Evolutionary conservation across 2,113 vertebrate species (phyloP).

Genomic region (Eurypyga helias): DNA sequence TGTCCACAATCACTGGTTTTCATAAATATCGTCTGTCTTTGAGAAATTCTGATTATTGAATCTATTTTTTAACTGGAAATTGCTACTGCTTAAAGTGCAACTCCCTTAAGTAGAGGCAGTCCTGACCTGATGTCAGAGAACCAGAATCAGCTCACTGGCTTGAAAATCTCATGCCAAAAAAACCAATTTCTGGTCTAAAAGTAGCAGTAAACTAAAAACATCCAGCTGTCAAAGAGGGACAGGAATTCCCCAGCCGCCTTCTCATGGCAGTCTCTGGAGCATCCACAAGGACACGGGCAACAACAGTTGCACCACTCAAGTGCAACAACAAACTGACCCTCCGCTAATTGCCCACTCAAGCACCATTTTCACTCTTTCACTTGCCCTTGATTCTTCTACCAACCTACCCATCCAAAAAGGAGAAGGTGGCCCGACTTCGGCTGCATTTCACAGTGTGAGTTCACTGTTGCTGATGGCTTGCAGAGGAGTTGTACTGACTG

Average conservation of each 20-base stretch:
- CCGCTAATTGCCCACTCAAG: rapidly evolving
- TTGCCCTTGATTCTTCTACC: background rate
- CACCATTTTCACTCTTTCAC: background rate
- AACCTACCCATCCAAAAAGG: background rate
- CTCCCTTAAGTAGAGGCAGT: background rate
- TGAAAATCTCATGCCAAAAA: background rate
- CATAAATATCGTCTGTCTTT: background rate
- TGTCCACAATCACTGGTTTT: background rate
- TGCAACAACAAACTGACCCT: too few relatives aligned
- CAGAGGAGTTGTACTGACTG: background rate
- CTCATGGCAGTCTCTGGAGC: background rate
- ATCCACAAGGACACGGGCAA: background rate
- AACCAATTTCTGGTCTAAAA: background rate
- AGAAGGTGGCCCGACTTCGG: background rate
- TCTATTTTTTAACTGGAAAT: background rate
- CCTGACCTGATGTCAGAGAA: background rate
- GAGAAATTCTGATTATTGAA: background rate
- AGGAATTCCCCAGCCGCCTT: background rate
- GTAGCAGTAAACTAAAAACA: background rate
- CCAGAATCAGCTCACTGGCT: background rate
- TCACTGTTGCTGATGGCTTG: background rate
- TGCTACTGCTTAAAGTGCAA: too few relatives aligned
- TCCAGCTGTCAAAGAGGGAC: background rate
- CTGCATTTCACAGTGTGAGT: background rate
- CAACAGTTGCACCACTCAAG: background rate